phyloP scores from a whole-genome alignment of 2,113 vertebrate species.

The Salvelinus sp. region DNA sequence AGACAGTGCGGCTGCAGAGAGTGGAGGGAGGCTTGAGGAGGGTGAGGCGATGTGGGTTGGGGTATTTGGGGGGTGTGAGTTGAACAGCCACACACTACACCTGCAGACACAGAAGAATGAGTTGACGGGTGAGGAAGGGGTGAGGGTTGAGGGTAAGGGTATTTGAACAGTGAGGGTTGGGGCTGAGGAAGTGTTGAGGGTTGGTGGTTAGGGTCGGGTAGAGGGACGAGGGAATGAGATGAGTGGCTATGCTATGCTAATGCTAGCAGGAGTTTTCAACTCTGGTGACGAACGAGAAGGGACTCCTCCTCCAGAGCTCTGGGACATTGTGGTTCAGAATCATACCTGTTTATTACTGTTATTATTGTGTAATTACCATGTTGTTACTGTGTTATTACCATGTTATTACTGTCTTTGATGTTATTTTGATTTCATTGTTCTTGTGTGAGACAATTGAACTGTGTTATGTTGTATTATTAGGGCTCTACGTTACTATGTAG shows the following conservation, averaged over 20 bases:
- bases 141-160: not conserved
- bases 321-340: constrained; percentile 50
- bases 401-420: constrained; percentile 12
- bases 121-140: not conserved
- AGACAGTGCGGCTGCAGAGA: constrained; percentile 33
- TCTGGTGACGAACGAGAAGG: constrained; percentile 49
- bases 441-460: constrained; percentile 25
- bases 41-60: constrained; percentile 8
- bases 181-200: not conserved
- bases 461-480: constrained; percentile 19
- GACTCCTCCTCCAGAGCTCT: constrained; percentile 43
- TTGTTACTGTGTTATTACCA: constrained; percentile 17
- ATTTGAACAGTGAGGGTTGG: too few relatives aligned
- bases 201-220: not conserved
- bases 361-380: constrained; percentile 9
- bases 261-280: constrained; percentile 41
- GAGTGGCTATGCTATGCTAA: not conserved
- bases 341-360: constrained; percentile 18
- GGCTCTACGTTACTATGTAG: constrained; percentile 4
- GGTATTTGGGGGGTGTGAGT: not conserved
- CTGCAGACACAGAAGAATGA: not conserved
- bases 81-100: not conserved
- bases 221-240: not conserved
- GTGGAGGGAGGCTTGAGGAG: constrained; percentile 15
- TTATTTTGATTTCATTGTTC: constrained; percentile 20